Evolutionary conservation across 2,113 vertebrate species (phyloP).

Genomic region (Cyphomyrus plagiostoma): DNA sequence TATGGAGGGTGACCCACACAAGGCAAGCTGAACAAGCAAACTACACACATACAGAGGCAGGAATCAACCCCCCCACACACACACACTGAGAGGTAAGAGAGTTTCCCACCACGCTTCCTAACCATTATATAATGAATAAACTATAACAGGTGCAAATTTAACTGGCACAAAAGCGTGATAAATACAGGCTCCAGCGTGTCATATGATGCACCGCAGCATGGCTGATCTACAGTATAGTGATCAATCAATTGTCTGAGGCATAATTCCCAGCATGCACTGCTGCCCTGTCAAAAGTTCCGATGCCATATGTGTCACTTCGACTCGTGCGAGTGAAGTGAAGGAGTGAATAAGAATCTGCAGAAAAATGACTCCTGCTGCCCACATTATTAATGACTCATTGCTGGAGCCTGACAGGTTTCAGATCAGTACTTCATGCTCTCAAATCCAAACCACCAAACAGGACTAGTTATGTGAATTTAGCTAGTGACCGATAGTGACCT

Average conservation of each 20-base stretch:
- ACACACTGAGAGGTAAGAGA: background rate
- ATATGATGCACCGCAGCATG: background rate
- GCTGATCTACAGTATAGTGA: background rate
- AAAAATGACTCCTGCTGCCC: conserved; percentile 4
- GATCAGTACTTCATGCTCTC: background rate
- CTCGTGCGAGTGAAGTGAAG: background rate
- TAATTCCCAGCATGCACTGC: background rate
- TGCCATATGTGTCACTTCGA: background rate
- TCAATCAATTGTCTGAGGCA: background rate
- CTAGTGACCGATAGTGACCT: background rate
- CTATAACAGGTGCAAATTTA: background rate
- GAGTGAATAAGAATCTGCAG: conserved; percentile 19
- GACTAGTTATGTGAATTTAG: background rate
- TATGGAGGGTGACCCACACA: background rate
- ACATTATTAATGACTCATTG: background rate
- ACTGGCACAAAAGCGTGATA: background rate
- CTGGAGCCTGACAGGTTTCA: background rate
- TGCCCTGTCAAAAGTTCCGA: background rate
- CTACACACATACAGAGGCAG: background rate
- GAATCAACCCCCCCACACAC: background rate
- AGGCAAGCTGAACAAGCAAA: background rate
- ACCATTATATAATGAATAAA: background rate
- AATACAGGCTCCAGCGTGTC: background rate
- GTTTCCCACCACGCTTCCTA: background rate
- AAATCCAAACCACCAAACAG: background rate